phyloP scores from a whole-genome alignment of 2,797 vertebrate genomes.

The Danio albolineatus region DNA sequence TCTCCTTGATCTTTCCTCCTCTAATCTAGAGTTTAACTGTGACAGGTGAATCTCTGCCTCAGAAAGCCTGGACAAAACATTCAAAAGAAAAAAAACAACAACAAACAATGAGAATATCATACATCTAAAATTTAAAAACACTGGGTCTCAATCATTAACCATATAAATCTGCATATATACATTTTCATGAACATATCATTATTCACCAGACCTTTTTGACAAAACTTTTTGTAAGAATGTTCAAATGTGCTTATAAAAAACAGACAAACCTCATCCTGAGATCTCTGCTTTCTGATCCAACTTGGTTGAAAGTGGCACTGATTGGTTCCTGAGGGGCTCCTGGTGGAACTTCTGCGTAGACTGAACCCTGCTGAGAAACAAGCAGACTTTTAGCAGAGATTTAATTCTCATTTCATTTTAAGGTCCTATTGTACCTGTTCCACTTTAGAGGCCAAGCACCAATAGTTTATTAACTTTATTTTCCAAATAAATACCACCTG shows the following conservation, averaged over 20 bases:
- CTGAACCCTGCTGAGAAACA: conserved; percentile 73
- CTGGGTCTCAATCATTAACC: too few species aligned
- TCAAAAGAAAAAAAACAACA: not conserved
- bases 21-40: conserved; percentile 75
- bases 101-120: not conserved
- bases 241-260: too few species aligned
- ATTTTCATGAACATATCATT: too few species aligned
- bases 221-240: too few species aligned
- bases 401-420: not conserved
- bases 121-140: not conserved
- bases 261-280: conserved; percentile 81
- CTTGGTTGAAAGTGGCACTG: conserved; percentile 69
- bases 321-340: conserved; percentile 87
- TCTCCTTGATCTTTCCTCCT: conserved; percentile 82
- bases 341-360: conserved; percentile 81
- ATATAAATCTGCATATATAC: too few species aligned
- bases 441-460: too few species aligned
- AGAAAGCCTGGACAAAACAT: conserved; percentile 75
- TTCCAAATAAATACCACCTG: too few species aligned
- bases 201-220: too few species aligned
- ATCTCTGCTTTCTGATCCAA: conserved; percentile 75
- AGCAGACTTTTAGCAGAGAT: not conserved
- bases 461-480: too few species aligned
- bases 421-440: not conserved
- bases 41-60: conserved; percentile 81